A percentile compares a stretch with the other conserved stretches of the same genome.
phyloP scores from a whole-genome alignment of 2,888 invertebrate species.

The Agrotis ipsilon region DNA sequence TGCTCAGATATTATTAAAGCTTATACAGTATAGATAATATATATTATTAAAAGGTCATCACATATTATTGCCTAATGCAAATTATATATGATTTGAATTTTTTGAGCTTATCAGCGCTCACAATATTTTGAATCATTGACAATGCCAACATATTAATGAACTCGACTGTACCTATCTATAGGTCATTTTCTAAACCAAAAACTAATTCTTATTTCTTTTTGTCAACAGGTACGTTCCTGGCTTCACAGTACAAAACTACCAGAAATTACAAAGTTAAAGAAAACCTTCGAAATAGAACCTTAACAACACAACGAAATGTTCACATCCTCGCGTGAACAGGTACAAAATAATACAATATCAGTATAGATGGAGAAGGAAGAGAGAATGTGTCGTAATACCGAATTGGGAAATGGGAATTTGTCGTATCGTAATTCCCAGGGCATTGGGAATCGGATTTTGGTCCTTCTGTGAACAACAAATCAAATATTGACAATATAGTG shows the following conservation, averaged over 20 bases:
- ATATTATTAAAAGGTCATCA: too few relatives aligned
- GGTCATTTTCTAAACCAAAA: background rate
- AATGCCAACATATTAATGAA: too few relatives aligned
- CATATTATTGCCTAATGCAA: too few relatives aligned
- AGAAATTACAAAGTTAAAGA: background rate
- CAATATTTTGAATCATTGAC: too few relatives aligned
- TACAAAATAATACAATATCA: constrained; percentile 29
- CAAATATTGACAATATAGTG: constrained; percentile 45
- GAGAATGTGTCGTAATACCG: constrained; percentile 27
- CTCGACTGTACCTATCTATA: too few relatives aligned
- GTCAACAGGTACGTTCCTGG: constrained; percentile 46
- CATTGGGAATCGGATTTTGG: constrained; percentile 27
- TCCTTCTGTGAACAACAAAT: constrained; percentile 14
- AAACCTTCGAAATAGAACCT: background rate
- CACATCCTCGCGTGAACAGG: too few relatives aligned
- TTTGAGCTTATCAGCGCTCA: too few relatives aligned
- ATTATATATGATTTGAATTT: too few relatives aligned
- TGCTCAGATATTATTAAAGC: too few relatives aligned
- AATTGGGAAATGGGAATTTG: constrained; percentile 19
- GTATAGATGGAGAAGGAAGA: background rate
- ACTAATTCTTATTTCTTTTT: constrained; percentile 27
- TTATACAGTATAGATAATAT: too few relatives aligned
- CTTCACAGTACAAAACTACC: constrained; percentile 4
- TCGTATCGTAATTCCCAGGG: constrained; percentile 43
- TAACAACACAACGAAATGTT: constrained; percentile 14